These are phyloP conservation scores for Hydroisotoma schaefferi DNA, from an alignment of 2,888 invertebrate genomes.

Conservation along the genomic window DNA sequence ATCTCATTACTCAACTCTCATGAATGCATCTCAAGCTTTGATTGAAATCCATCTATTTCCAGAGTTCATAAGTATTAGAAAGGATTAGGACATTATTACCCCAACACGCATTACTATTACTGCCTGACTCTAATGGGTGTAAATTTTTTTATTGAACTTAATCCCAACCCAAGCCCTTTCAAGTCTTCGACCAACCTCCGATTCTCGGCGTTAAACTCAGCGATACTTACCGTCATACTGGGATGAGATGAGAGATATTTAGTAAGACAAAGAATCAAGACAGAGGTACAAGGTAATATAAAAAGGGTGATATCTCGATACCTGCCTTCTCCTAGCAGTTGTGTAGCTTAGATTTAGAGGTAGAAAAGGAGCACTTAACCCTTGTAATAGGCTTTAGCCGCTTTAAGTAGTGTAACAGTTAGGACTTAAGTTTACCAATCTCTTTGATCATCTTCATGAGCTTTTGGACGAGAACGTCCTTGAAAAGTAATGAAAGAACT, in stretches of 20 bases:
- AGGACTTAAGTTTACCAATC: too few species aligned
- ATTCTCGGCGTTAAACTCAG: neutral
- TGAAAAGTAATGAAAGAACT: too few species aligned
- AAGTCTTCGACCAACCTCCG: neutral
- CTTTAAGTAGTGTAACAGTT: neutral
- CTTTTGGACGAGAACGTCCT: too few species aligned
- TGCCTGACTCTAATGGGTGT: neutral
- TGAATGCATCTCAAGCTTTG: slow-evolving; percentile 4
- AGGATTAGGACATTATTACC: too few species aligned
- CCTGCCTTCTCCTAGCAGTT: neutral
- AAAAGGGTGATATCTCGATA: neutral
- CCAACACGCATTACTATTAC: too few species aligned
- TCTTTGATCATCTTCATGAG: slow-evolving; percentile 4
- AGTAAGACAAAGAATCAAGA: slow-evolving; percentile 7
- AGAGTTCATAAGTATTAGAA: too few species aligned
- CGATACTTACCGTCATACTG: neutral
- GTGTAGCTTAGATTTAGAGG: too few species aligned
- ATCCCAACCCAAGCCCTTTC: neutral
- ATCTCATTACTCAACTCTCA: slow-evolving; percentile 7
- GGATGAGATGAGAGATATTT: slow-evolving; percentile 4
- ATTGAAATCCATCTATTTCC: slow-evolving; percentile 10
- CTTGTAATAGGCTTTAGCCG: too few species aligned
- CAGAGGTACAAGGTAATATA: neutral
- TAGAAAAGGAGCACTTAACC: slow-evolving; percentile 13
- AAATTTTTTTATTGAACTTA: neutral